phyloP scores from a whole-genome alignment of 2,113 vertebrate species.

The Chiloscyllium plagiosum region DNA sequence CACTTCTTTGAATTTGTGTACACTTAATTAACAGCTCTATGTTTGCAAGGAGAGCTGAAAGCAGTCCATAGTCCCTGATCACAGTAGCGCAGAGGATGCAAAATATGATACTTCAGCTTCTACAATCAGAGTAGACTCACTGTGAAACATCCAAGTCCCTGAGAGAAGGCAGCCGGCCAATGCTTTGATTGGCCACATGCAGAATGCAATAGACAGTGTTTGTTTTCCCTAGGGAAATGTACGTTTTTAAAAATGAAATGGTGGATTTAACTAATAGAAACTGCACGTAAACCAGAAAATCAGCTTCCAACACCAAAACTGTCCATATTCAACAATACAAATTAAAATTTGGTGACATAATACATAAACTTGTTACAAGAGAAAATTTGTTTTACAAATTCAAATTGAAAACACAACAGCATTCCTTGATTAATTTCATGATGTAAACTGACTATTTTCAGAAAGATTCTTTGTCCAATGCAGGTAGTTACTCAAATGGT shows the following conservation, averaged over 20 bases:
- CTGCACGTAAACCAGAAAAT: background rate
- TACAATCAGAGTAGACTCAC: background rate
- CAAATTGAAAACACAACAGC: background rate
- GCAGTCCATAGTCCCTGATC: background rate
- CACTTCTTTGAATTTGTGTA: background rate
- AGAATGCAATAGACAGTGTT: background rate
- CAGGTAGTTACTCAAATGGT: background rate
- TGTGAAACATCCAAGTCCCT: background rate
- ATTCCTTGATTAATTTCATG: background rate
- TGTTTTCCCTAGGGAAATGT: background rate
- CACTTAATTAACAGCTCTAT: background rate
- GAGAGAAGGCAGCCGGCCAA: background rate
- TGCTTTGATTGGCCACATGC: slow-evolving; percentile 7
- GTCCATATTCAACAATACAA: background rate
- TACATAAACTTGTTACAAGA: background rate
- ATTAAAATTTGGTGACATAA: background rate
- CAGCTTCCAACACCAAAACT: background rate
- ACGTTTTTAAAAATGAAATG: background rate
- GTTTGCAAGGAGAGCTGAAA: no score
- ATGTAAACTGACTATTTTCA: background rate
- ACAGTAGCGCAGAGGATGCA: background rate
- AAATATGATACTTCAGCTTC: background rate
- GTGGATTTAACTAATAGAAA: background rate
- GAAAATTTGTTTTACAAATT: background rate
- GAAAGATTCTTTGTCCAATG: background rate